Percentiles rank a stretch among this genome's conserved stretches.
Evolutionary conservation across 1,140 invertebrate genomes (phyloP).

Genomic region (Magallana angulata): DNA sequence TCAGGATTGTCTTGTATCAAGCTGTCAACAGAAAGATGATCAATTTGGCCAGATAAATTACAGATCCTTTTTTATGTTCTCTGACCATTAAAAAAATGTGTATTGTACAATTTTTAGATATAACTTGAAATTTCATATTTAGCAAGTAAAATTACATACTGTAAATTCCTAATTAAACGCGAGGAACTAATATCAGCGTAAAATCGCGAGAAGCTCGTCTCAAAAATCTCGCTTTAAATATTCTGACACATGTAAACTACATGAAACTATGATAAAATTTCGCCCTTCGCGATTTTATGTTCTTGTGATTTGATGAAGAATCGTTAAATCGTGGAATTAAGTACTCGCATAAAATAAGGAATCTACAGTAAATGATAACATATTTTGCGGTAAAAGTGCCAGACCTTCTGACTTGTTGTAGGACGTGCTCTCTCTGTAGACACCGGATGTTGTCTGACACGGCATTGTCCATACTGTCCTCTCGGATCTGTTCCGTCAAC

Average conservation of each 20-base stretch:
- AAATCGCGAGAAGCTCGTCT: no score
- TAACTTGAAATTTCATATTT: no score
- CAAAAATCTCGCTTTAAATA: no score
- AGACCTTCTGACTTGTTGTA: constrained; percentile 85
- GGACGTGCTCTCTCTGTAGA: constrained; percentile 90
- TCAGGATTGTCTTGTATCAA: constrained; percentile 87
- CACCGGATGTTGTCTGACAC: constrained; percentile 90
- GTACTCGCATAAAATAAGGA: not conserved
- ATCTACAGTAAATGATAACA: no score
- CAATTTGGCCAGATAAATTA: not conserved
- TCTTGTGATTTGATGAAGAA: not conserved
- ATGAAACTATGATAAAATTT: not conserved
- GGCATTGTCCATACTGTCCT: constrained; percentile 80
- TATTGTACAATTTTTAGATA: no score
- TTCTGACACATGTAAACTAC: not conserved
- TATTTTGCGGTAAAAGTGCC: no score
- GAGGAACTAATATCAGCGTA: no score
- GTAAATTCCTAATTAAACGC: no score
- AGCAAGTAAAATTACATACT: no score
- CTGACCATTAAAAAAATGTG: no score
- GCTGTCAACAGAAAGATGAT: constrained; percentile 64
- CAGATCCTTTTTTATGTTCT: no score
- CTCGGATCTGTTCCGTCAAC: constrained; percentile 87
- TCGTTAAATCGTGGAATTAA: not conserved
- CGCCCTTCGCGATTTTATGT: not conserved